Conservation (phyloP, 2,797 vertebrate genomes). For the Dermochelys coriacea region DNA sequence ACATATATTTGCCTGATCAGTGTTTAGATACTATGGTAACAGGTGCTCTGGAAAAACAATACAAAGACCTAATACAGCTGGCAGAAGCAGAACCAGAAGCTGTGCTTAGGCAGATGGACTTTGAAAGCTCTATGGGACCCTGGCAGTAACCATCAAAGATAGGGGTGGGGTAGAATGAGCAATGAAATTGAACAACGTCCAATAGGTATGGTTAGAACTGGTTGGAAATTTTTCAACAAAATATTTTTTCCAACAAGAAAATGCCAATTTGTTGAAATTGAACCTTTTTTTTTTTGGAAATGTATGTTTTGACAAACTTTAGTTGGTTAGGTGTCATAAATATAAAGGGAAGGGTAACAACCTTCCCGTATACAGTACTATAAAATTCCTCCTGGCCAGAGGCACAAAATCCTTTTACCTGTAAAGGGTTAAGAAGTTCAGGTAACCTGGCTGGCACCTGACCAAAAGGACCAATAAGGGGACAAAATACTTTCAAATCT, state of each 20-base stretch:
- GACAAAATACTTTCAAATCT: too few species aligned
- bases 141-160: not conserved
- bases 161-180: too few species aligned
- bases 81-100: not conserved
- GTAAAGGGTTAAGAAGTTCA: too few species aligned
- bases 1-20: not conserved
- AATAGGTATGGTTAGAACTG: not conserved
- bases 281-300: not conserved
- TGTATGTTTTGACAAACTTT: not conserved
- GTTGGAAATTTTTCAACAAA: not conserved
- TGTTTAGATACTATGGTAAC: not conserved
- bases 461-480: too few species aligned
- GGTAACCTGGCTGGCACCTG: too few species aligned
- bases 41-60: not conserved
- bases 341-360: too few species aligned
- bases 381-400: too few species aligned
- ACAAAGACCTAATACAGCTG: not conserved
- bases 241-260: not conserved
- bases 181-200: not conserved
- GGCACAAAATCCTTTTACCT: too few species aligned
- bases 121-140: fast-evolving
- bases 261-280: not conserved
- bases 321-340: too few species aligned
- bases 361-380: too few species aligned
- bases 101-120: not conserved